phyloP scores from a whole-genome alignment of 2,113 vertebrate genomes.

The Alectura lathami region DNA sequence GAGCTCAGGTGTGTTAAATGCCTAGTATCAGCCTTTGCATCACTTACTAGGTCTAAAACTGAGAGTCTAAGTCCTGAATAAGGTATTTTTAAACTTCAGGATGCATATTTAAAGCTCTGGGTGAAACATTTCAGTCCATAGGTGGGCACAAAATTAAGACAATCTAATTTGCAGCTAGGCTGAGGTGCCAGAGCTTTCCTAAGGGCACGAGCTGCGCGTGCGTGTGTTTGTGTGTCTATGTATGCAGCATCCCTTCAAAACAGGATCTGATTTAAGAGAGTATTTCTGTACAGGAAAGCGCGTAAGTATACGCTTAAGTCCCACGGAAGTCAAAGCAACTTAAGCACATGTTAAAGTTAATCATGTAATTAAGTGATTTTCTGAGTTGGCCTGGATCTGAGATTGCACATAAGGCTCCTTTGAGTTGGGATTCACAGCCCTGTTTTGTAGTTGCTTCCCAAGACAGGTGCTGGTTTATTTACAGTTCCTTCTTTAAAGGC shows the following conservation, averaged over 20 bases:
- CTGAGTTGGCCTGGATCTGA: not conserved
- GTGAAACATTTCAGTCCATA: not conserved
- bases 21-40: not conserved
- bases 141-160: not conserved
- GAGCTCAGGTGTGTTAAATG: not conserved
- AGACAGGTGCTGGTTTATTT: not conserved
- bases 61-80: not conserved
- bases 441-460: not conserved
- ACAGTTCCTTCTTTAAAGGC: not conserved
- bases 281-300: constrained; percentile 38
- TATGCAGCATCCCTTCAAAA: not conserved
- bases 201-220: not conserved
- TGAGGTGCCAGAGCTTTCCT: not conserved
- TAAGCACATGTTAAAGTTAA: constrained; percentile 33
- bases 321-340: constrained; percentile 21
- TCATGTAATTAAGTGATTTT: constrained; percentile 47
- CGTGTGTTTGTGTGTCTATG: not conserved
- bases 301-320: not conserved
- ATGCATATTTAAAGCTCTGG: not conserved
- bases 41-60: not conserved
- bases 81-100: not conserved
- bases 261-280: constrained; percentile 12
- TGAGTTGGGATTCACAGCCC: not conserved
- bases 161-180: not conserved
- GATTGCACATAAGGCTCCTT: not conserved